A percentile compares a stretch with the other conserved stretches of the same genome.
These are phyloP conservation scores for Spodoptera frugiperda DNA, from an alignment of 1,140 invertebrate species.

Conservation along the genomic window DNA sequence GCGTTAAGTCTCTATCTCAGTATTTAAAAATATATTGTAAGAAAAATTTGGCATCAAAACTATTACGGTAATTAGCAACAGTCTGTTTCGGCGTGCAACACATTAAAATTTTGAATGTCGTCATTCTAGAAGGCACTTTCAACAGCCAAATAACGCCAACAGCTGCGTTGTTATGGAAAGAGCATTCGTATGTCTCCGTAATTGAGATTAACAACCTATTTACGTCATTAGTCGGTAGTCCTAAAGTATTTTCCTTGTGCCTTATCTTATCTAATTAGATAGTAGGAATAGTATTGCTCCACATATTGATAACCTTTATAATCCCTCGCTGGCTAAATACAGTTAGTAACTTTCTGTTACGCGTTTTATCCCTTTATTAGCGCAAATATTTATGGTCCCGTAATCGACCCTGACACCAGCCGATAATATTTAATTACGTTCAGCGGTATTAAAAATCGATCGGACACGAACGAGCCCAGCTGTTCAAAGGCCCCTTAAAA, in stretches of 20 bases:
- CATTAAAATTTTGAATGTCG: too few species aligned
- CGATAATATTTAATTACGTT: constrained; percentile 42
- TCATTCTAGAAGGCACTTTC: too few species aligned
- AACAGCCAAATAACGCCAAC: too few species aligned
- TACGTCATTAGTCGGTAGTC: constrained; percentile 41
- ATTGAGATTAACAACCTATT: constrained; percentile 23
- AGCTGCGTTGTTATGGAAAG: neutral
- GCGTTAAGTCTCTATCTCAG: neutral
- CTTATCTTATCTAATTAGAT: constrained; percentile 41
- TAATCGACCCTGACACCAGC: constrained; percentile 36
- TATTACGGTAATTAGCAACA: too few species aligned
- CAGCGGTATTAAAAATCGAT: constrained; percentile 29
- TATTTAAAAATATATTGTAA: too few species aligned
- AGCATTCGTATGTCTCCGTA: constrained; percentile 2
- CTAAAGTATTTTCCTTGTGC: constrained; percentile 29
- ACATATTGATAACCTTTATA: constrained; percentile 38
- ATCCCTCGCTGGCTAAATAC: constrained; percentile 15
- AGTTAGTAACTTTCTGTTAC: constrained; percentile 36
- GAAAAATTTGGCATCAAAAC: too few species aligned
- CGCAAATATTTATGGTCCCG: constrained; percentile 6
- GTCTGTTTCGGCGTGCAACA: too few species aligned
- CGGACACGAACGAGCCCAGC: constrained; percentile 1
- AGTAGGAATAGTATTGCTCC: constrained; percentile 29
- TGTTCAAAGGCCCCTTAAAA: neutral
- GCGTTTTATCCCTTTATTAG: constrained; percentile 42